phyloP scores from a whole-genome alignment of 2,113 vertebrate genomes.

The Nesoenas mayeri region DNA sequence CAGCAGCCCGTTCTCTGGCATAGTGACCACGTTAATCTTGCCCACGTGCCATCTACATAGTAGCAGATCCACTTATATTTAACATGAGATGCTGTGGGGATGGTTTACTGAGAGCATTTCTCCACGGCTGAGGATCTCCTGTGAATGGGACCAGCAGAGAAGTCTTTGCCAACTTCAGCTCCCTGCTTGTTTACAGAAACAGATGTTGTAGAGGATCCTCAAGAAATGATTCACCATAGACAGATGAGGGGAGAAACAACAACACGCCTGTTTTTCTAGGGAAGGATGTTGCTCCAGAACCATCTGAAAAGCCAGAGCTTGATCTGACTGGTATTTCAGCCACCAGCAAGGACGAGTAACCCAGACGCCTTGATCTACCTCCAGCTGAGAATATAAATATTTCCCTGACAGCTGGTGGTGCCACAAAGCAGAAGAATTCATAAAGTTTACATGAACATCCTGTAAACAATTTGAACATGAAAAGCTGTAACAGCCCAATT shows the following conservation, averaged over 20 bases:
- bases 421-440: constrained; percentile 77
- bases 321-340: constrained; percentile 10
- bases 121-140: background rate
- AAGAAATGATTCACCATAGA: constrained; percentile 11
- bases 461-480: constrained; percentile 77
- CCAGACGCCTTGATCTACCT: constrained; percentile 56
- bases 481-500: constrained; percentile 67
- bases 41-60: rapidly evolving
- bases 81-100: background rate
- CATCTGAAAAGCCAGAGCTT: constrained; percentile 16
- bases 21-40: rapidly evolving
- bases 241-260: background rate
- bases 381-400: constrained; percentile 67
- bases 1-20: background rate
- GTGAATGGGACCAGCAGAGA: background rate
- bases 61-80: rapidly evolving
- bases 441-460: constrained; percentile 77
- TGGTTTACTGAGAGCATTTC: background rate
- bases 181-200: constrained; percentile 15
- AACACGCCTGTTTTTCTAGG: background rate
- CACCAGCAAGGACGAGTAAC: background rate
- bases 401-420: constrained; percentile 76
- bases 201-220: constrained; percentile 20
- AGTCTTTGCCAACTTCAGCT: background rate
- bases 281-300: background rate